Evolutionary conservation across 2,888 invertebrate species (phyloP).

Genomic region (Agelastica alni): DNA sequence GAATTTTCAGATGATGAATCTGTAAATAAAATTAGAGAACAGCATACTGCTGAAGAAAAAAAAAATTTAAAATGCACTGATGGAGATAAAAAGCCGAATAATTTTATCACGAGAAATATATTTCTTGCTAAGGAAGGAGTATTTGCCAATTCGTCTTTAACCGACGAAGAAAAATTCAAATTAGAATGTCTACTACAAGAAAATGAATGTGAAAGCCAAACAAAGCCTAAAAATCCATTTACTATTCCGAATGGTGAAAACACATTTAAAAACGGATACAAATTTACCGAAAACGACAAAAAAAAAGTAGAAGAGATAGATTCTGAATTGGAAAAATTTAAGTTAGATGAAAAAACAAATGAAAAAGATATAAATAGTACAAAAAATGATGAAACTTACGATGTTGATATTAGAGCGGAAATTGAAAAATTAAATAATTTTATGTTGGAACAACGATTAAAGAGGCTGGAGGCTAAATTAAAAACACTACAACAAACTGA

Average conservation of each 20-base stretch:
- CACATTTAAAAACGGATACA: conserved; percentile 23
- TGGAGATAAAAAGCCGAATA: conserved; percentile 1
- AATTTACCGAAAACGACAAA: conserved; percentile 15
- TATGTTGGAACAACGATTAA: conserved; percentile 24
- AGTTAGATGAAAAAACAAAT: conserved; percentile 25
- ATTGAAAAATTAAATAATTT: conserved; percentile 16
- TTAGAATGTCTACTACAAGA: conserved; percentile 31
- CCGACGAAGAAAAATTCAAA: conserved; percentile 43
- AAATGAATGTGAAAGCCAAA: not conserved
- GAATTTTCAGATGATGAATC: conserved; percentile 21
- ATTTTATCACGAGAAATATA: conserved; percentile 36
- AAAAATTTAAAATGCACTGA: not conserved
- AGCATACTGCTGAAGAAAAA: not conserved
- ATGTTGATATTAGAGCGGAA: too few species aligned
- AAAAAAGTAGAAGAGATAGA: conserved; percentile 27
- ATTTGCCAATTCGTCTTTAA: conserved; percentile 38
- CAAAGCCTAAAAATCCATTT: conserved; percentile 1
- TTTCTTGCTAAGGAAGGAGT: conserved; percentile 36
- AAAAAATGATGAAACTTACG: not conserved
- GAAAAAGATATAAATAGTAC: conserved; percentile 17
- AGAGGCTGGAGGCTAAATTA: conserved; percentile 22
- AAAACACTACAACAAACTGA: conserved; percentile 12
- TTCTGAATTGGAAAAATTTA: conserved; percentile 29
- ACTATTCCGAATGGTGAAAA: conserved; percentile 3
- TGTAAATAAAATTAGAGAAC: too few species aligned